Percentiles rank a stretch among this genome's conserved stretches.
phyloP scores from a whole-genome alignment of 2,113 vertebrate genomes.

The Reinhardtius hippoglossoides region DNA sequence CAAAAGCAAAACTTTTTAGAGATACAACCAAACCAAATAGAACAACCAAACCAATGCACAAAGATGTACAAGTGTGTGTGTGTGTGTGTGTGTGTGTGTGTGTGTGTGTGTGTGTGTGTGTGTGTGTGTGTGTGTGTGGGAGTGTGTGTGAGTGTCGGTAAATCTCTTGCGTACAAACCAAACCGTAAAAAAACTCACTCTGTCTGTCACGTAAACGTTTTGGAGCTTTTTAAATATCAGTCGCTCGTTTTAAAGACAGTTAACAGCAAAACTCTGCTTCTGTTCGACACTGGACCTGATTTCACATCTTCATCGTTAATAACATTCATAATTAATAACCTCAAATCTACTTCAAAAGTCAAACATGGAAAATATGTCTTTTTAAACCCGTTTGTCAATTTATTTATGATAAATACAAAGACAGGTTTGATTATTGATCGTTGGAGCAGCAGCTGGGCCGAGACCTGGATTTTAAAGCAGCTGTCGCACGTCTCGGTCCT shows the following conservation, averaged over 20 bases:
- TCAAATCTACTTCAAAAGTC: not conserved
- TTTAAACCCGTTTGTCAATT: too few relatives aligned
- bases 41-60: slow-evolving; percentile 81
- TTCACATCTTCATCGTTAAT: not conserved
- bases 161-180: slow-evolving; percentile 65
- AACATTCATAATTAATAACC: too few relatives aligned
- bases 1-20: slow-evolving; percentile 77
- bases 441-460: too few relatives aligned
- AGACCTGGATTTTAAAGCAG: too few relatives aligned
- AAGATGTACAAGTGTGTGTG: slow-evolving; percentile 47
- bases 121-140: not conserved
- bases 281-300: slow-evolving; percentile 32
- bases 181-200: slow-evolving; percentile 46
- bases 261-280: slow-evolving; percentile 4
- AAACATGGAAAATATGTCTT: too few relatives aligned
- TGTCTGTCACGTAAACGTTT: too few relatives aligned
- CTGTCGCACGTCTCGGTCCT: too few relatives aligned
- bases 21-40: slow-evolving; percentile 81
- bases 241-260: slow-evolving; percentile 8
- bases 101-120: slow-evolving; percentile 8
- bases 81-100: slow-evolving; percentile 3
- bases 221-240: too few relatives aligned
- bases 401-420: too few relatives aligned
- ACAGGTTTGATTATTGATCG: too few relatives aligned
- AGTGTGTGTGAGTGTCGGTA: not conserved